phyloP scores from a whole-genome alignment of 2,113 vertebrate species.

The Cryptomyrus ogoouensis region DNA sequence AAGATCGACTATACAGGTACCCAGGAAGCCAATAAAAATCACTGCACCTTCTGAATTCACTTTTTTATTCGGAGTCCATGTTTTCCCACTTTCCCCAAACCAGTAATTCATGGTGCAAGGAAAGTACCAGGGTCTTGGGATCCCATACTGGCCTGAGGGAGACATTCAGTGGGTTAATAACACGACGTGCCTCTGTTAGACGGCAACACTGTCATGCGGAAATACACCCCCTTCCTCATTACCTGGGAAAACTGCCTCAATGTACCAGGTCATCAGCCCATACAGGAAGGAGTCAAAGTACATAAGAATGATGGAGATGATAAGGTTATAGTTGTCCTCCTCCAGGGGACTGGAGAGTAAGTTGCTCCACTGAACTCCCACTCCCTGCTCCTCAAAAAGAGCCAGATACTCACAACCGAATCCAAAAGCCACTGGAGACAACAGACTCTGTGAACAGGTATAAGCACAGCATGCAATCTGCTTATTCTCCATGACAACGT shows the following conservation, averaged over 20 bases:
- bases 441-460: conserved; percentile 69
- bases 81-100: conserved; percentile 73
- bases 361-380: conserved; percentile 91
- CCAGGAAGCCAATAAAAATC: background rate
- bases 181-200: background rate
- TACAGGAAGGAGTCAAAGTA: conserved; percentile 84
- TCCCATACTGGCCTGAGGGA: conserved; percentile 85
- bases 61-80: conserved; percentile 55
- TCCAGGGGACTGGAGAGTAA: conserved; percentile 79
- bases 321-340: conserved; percentile 82
- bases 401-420: conserved; percentile 94
- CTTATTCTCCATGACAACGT: background rate
- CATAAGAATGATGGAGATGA: conserved; percentile 78
- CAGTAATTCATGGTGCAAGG: conserved; percentile 89
- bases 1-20: background rate
- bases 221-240: background rate
- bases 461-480: background rate
- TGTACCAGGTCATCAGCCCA: conserved; percentile 90
- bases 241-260: conserved; percentile 95
- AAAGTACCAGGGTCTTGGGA: conserved; percentile 91
- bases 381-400: conserved; percentile 89
- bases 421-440: conserved; percentile 95
- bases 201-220: background rate
- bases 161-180: conserved; percentile 17
- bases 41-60: conserved; percentile 68